Base-by-base conservation (phyloP, 2,888 invertebrate species). In the Orthonychiurus folsomi region DNA sequence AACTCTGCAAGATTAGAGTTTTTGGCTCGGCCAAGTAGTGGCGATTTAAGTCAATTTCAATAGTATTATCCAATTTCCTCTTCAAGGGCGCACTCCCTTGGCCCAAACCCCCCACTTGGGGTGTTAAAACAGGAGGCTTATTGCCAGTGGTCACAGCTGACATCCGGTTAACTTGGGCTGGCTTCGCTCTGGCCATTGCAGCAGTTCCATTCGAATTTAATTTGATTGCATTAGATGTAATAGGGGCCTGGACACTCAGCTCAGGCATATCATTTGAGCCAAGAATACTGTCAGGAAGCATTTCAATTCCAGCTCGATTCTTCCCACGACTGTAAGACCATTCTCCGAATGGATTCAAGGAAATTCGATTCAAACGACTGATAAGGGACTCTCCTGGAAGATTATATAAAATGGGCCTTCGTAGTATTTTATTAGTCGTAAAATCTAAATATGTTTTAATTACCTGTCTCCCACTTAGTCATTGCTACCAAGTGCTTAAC, bases 401-500 rank as follows among this genome's bases (percentile, higher is more conserved):
- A 28, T 9, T 37, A 37, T 9, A 9, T 37, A 5, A 37, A 37
- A 37, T 37, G 15, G 9, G 37, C 15, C 9, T 37, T n/a, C n/a
- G n/a, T n/a, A n/a, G n/a, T n/a, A n/a, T n/a, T n/a, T n/a, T n/a
- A n/a, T n/a, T n/a, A n/a, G n/a, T n/a, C n/a, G n/a, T n/a, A n/a
- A n/a, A n/a, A n/a, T n/a, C n/a, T n/a, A n/a, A n/a, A n/a, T n/a
- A n/a, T n/a, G n/a, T n/a, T n/a, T n/a, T n/a, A n/a, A 53, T 48
- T 56, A 64, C 65, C 62, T 23, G 59, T 55, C 26, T 88, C 87
- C 60, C 84, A 77, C 68, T 83, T 81, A 0, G 89, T 89, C 76
- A 89, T 89, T 74, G 89, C 88, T 0, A 88, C 82, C 57, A 92
- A 82, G 76, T 93, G 90, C 1, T 80, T 73, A 1, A 90, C 84